Conservation (phyloP, 1,140 invertebrate species). For the Microplitis demolitor region DNA sequence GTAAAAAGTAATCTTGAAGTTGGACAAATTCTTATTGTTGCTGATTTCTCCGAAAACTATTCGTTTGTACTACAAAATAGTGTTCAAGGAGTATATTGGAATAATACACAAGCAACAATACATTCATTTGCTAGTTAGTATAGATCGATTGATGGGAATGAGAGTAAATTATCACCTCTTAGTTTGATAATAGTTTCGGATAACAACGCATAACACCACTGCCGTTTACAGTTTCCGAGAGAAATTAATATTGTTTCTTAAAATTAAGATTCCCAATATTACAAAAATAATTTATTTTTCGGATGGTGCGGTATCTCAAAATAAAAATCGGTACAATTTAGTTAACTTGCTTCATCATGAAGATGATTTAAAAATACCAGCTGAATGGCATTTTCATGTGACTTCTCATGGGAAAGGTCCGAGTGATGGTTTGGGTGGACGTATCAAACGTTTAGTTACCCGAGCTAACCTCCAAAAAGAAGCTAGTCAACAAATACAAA, state of each 20-base stretch:
- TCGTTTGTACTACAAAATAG: conserved; percentile 43
- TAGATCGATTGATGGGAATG: conserved; percentile 21
- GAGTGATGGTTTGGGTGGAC: conserved; percentile 31
- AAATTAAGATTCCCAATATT: conserved; percentile 31
- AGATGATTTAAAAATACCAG: conserved; percentile 31
- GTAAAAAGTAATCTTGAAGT: conserved; percentile 26
- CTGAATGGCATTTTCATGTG: conserved; percentile 42
- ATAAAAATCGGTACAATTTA: conserved; percentile 30
- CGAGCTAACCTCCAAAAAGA: conserved; percentile 26
- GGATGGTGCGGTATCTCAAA: conserved; percentile 31
- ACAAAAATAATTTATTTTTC: conserved; percentile 41
- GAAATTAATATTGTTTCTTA: conserved; percentile 21
- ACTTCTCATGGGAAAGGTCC: conserved; percentile 41
- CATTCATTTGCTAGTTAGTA: conserved; percentile 38
- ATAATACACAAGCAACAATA: conserved; percentile 37
- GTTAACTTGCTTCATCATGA: conserved; percentile 27
- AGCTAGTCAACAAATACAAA: conserved; percentile 9
- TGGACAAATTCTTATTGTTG: conserved; percentile 24
- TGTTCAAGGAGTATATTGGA: conserved; percentile 42
- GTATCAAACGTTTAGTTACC: conserved; percentile 22
- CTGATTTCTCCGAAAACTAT: conserved; percentile 48
- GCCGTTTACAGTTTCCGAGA: conserved; percentile 36
- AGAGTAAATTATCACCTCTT: conserved; percentile 14
- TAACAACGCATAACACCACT: conserved; percentile 32
- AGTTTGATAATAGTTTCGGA: conserved; percentile 33